A percentile compares a stretch with the other conserved stretches of the same genome.
Evolutionary conservation across 2,888 invertebrate species (phyloP).

Genomic region (Cyclophora punctaria): DNA sequence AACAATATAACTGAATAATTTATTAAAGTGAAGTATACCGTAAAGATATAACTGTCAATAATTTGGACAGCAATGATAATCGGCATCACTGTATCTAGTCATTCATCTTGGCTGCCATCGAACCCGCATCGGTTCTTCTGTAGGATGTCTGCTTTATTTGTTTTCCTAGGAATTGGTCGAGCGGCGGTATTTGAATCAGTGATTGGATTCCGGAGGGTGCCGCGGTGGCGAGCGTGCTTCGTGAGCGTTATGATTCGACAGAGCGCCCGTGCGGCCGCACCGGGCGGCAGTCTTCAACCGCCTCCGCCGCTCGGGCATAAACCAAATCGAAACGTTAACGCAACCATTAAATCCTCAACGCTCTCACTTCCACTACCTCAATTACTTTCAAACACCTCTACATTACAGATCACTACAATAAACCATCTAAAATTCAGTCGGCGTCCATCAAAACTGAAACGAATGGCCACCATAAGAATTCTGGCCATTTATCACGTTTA

Average conservation of each 20-base stretch:
- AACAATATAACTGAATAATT: too few species aligned
- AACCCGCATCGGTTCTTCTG: conserved; percentile 28
- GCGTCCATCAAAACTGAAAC: conserved; percentile 44
- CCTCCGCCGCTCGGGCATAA: too few species aligned
- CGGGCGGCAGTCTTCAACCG: too few species aligned
- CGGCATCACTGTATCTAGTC: conserved; percentile 21
- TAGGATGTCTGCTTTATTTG: conserved; percentile 22
- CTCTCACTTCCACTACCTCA: conserved; percentile 8
- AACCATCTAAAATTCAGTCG: conserved; percentile 29
- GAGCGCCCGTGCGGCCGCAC: too few species aligned
- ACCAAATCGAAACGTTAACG: conserved; percentile 1
- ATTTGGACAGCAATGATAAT: conserved; percentile 24
- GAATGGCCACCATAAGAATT: conserved; percentile 42
- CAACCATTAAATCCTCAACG: conserved; percentile 27
- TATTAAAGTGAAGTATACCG: conserved; percentile 1
- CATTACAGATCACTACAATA: conserved; percentile 33
- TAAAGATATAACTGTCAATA: conserved; percentile 18
- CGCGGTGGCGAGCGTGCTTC: too few species aligned
- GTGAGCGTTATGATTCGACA: too few species aligned
- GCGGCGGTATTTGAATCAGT: background rate
- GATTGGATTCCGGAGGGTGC: background rate
- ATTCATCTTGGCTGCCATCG: conserved; percentile 29
- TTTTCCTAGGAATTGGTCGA: conserved; percentile 1
- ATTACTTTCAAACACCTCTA: conserved; percentile 21
- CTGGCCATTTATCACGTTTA: conserved; percentile 57